Percentiles rank a stretch among this genome's conserved stretches.
These are phyloP conservation scores for Xestia sexstrigata DNA, from an alignment of 2,888 invertebrate genomes.

Conservation along the genomic window DNA sequence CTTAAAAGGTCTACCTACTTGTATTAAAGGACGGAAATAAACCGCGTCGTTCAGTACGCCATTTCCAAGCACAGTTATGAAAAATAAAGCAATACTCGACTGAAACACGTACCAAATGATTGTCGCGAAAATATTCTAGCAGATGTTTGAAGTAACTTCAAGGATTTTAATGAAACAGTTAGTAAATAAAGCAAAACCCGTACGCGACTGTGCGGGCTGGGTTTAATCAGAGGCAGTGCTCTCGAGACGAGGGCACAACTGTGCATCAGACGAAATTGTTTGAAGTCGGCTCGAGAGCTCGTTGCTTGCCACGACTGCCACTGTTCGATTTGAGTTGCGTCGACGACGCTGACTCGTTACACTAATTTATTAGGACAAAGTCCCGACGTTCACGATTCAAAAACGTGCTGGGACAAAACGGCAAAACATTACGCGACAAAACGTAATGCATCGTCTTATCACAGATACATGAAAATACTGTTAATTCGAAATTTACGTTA, in stretches of 20 bases:
- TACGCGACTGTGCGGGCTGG: constrained; percentile 68
- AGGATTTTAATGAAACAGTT: constrained; percentile 67
- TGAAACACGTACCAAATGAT: constrained; percentile 42
- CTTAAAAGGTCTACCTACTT: neutral
- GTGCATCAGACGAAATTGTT: constrained; percentile 80
- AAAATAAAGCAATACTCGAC: constrained; percentile 45
- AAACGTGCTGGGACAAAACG: constrained; percentile 49
- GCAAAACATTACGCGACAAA: constrained; percentile 31
- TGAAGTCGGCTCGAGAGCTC: constrained; percentile 75
- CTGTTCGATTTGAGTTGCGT: constrained; percentile 56
- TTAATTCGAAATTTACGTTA: constrained; percentile 3
- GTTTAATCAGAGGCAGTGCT: constrained; percentile 84
- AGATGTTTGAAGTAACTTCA: constrained; percentile 58
- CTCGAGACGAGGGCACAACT: constrained; percentile 78
- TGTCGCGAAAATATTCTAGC: constrained; percentile 49
- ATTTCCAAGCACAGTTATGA: constrained; percentile 19
- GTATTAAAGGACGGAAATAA: constrained; percentile 22
- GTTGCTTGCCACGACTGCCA: constrained; percentile 39
- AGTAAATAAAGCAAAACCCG: constrained; percentile 76
- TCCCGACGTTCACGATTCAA: constrained; percentile 49
- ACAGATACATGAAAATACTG: constrained; percentile 6
- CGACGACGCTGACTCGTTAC: constrained; percentile 47
- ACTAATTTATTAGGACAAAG: constrained; percentile 57
- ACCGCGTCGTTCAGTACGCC: neutral
- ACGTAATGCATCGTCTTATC: constrained; percentile 8